Percentiles rank a stretch among this genome's conserved stretches.
Conservation (phyloP, 2,113 vertebrate genomes). For the Sylvilagus bachmani region DNA sequence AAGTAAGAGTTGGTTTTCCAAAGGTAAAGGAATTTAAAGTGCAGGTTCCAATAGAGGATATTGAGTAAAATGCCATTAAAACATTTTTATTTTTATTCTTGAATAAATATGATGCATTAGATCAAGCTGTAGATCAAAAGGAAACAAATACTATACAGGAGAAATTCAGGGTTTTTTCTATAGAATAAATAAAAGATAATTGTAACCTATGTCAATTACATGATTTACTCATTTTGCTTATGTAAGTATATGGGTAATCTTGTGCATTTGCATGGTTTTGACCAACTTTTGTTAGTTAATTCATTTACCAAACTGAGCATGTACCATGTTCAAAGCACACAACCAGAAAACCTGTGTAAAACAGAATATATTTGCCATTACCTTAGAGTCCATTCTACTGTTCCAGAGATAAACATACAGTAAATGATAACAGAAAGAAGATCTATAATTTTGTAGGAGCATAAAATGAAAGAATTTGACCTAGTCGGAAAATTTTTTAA, state of each 20-base stretch:
- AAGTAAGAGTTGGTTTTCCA: not conserved
- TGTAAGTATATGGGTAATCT: not conserved
- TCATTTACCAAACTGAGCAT: not conserved
- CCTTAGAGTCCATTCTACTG: not conserved
- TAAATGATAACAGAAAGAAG: not conserved
- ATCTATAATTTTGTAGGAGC: not conserved
- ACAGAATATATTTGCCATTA: not conserved
- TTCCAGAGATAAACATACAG: not conserved
- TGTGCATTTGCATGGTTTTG: not conserved
- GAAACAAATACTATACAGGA: not conserved
- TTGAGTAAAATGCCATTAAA: not conserved
- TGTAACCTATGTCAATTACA: not conserved
- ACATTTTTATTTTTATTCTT: not conserved
- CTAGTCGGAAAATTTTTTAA: not conserved
- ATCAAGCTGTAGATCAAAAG: not conserved
- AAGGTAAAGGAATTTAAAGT: not conserved
- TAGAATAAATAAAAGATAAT: not conserved
- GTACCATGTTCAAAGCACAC: not conserved
- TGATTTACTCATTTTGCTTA: not conserved
- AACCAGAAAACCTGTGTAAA: not conserved
- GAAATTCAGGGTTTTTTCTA: not conserved
- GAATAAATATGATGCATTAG: not conserved
- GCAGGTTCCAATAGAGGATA: not conserved
- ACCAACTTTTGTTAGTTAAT: not conserved
- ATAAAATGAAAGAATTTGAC: conserved; percentile 3